phyloP scores from a whole-genome alignment of 2,113 vertebrate species.

The Siniperca knerii region DNA sequence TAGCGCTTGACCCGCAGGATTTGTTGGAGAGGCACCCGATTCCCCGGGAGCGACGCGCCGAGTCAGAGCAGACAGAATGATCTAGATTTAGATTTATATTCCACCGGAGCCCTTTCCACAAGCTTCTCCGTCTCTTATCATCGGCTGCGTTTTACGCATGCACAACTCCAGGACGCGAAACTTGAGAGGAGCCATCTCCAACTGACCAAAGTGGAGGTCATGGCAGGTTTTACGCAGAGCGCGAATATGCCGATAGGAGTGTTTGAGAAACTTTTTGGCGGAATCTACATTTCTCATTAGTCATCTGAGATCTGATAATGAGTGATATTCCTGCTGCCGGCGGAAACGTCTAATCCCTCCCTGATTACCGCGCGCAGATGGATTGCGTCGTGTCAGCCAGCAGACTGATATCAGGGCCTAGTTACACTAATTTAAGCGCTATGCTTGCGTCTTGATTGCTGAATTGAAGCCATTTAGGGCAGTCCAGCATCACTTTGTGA shows the following conservation, averaged over 20 bases:
- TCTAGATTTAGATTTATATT: constrained; percentile 1
- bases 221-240: constrained; percentile 37
- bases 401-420: constrained; percentile 31
- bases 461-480: constrained; percentile 14
- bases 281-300: neutral
- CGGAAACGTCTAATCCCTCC: constrained; percentile 61
- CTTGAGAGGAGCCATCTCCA: neutral
- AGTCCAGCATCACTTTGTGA: neutral
- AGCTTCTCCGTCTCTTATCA: rapidly evolving
- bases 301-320: constrained; percentile 27
- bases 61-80: constrained; percentile 7
- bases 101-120: neutral
- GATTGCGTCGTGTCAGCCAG: constrained; percentile 31
- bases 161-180: neutral
- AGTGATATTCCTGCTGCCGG: constrained; percentile 40
- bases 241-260: too few relatives aligned
- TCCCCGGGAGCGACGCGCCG: constrained; percentile 25
- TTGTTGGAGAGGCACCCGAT: constrained; percentile 61
- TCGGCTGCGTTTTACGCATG: constrained; percentile 14
- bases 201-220: neutral
- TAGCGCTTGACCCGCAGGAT: constrained; percentile 73
- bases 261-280: neutral
- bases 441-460: constrained; percentile 25
- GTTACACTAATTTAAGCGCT: constrained; percentile 6
- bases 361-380: constrained; percentile 56